Conservation (phyloP, 2,797 vertebrate genomes). For the Sebastes wilsoni region DNA sequence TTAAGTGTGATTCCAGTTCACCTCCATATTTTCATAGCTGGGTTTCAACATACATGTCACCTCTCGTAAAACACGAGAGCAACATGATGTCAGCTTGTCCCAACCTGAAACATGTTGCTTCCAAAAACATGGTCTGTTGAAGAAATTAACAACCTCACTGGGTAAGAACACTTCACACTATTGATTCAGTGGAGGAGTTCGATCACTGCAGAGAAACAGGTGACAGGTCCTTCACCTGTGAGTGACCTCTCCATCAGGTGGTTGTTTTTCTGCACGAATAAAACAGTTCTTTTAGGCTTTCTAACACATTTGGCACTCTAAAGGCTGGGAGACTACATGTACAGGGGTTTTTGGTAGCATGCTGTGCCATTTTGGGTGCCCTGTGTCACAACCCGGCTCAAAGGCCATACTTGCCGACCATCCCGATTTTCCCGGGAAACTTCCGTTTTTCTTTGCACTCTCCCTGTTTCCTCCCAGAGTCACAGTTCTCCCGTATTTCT, state of each 20-base stretch:
- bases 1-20: slow-evolving; percentile 33
- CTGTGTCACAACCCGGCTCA: no score
- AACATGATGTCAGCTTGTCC: slow-evolving; percentile 39
- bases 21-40: slow-evolving; percentile 62
- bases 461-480: no score
- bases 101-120: slow-evolving; percentile 8
- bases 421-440: no score
- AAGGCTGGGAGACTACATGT: no score
- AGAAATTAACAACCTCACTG: slow-evolving; percentile 18
- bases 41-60: slow-evolving; percentile 31
- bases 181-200: slow-evolving; percentile 1
- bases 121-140: slow-evolving; percentile 5
- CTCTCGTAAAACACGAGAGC: slow-evolving; percentile 29
- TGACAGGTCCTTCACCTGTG: neutral
- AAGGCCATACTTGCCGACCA: no score
- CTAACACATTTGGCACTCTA: no score
- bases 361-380: no score
- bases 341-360: no score
- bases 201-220: slow-evolving; percentile 22
- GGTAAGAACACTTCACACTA: slow-evolving; percentile 10
- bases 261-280: neutral
- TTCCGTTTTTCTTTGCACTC: no score
- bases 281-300: neutral
- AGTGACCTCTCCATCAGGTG: slow-evolving; percentile 7
- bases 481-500: no score